Base-by-base conservation (phyloP, 2,797 vertebrate species). In the Myoxocephalus aenaeus region DNA sequence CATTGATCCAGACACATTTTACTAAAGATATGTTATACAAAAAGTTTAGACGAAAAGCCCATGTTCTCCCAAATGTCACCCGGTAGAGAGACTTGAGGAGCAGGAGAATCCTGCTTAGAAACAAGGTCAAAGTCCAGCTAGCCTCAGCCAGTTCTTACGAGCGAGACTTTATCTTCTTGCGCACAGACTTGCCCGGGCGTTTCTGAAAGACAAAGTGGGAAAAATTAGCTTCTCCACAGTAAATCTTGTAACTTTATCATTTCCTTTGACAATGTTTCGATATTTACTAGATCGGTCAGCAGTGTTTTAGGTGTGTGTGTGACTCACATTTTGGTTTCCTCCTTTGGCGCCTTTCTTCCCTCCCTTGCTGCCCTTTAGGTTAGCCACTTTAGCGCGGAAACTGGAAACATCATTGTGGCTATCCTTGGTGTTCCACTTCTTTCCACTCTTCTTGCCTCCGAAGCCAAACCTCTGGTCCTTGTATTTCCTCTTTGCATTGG, bases 381-480 rank as follows among this genome's bases (percentile, higher is more conserved):
- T 95, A 53, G 97, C 98, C 27, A 93, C 90, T 79, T 93, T 97
- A 84, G 96, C 89, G 1, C 92, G 93, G 93, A 99, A 99, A 77
- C 96, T 68, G 2, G 98, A 98, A 2, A 98, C 94, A 0, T 99
- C 98, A 14, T 99, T 95, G 73, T 93, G 87, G 86, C 98, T 99
- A 51, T 99, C 98, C 68, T 96, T 97, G 13, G 97, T 99, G 91
- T 99, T 99, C 97, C 97, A 97, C 84, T 99, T 99, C 58, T 90
- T 96, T 14, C 98, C 97, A 27, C 94, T 95, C 90, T 99, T 99
- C 93, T 96, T 99, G 11, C 98, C 98, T 6, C 98, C 98, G 80
- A 98, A 99, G 73, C 98, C 98, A 90, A 99, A 99, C 88, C 92
- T 97, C 88, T 98, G 95, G 80, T 99, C 97, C 91, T 99, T 99